Conservation (phyloP, 2,888 invertebrate species). For the Diloba caeruleocephala region DNA sequence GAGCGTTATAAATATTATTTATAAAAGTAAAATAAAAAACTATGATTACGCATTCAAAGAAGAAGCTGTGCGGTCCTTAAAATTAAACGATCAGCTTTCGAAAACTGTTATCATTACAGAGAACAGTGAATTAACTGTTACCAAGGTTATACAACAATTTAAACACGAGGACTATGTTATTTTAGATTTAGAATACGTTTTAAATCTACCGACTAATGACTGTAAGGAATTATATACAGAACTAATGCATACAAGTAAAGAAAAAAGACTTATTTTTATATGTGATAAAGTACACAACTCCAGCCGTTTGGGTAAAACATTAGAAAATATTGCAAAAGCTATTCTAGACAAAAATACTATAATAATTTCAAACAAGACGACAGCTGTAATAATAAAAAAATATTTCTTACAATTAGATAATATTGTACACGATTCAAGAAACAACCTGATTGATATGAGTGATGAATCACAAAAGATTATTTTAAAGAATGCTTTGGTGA, state of each 20-base stretch:
- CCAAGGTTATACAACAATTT: slow-evolving; percentile 20
- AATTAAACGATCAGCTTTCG: not conserved
- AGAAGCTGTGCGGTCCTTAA: not conserved
- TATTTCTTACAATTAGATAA: slow-evolving; percentile 1
- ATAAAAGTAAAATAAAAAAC: slow-evolving; percentile 4
- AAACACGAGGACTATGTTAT: slow-evolving; percentile 2
- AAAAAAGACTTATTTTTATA: slow-evolving; percentile 6
- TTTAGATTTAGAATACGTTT: slow-evolving; percentile 13
- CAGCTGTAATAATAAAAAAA: not conserved
- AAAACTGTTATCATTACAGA: slow-evolving; percentile 15
- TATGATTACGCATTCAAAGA: slow-evolving; percentile 3
- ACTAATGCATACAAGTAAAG: not conserved
- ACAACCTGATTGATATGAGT: slow-evolving; percentile 12
- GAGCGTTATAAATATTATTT: not conserved
- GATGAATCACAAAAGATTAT: slow-evolving; percentile 11
- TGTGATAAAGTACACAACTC: not conserved
- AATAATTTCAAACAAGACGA: slow-evolving; percentile 3
- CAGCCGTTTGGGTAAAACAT: not conserved
- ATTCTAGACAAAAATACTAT: not conserved
- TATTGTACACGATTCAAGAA: slow-evolving; percentile 1
- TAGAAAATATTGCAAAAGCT: slow-evolving; percentile 7
- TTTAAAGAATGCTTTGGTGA: slow-evolving; percentile 6
- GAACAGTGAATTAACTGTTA: slow-evolving; percentile 4
- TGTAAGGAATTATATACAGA: slow-evolving; percentile 1
- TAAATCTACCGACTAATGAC: not conserved